These are phyloP conservation scores for Drosophila mulleri DNA, from an alignment of 2,888 invertebrate species.

Conservation along the genomic window DNA sequence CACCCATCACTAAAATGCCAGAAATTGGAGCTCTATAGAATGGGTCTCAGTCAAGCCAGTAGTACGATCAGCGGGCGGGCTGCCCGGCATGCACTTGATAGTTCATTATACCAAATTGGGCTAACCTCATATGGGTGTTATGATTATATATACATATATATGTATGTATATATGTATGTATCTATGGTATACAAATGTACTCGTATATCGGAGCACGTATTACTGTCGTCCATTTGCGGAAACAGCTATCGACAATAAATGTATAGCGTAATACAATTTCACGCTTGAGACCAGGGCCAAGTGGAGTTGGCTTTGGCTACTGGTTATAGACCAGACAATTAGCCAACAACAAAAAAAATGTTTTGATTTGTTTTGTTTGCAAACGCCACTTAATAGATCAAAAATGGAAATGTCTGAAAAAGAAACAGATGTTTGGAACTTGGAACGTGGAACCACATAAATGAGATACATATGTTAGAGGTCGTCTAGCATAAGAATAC, in stretches of 20 bases:
- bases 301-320: slow-evolving; percentile 45
- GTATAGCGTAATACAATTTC: slow-evolving; percentile 62
- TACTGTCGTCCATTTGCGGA: slow-evolving; percentile 52
- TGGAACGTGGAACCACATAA: slow-evolving; percentile 8
- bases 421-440: slow-evolving; percentile 18
- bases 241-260: slow-evolving; percentile 52
- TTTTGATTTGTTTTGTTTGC: slow-evolving; percentile 62
- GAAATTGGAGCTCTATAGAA: slow-evolving; percentile 17
- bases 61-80: slow-evolving; percentile 20
- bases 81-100: slow-evolving; percentile 50
- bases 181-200: background rate
- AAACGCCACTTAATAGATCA: slow-evolving; percentile 53
- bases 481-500: slow-evolving; percentile 47
- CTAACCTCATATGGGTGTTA: slow-evolving; percentile 62
- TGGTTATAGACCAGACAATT: slow-evolving; percentile 56
- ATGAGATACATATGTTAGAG: slow-evolving; percentile 40
- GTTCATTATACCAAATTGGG: slow-evolving; percentile 60
- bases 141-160: slow-evolving; percentile 2
- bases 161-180: background rate
- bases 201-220: slow-evolving; percentile 55
- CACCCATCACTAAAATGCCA: slow-evolving; percentile 19
- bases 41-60: slow-evolving; percentile 5
- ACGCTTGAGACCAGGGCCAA: slow-evolving; percentile 62
- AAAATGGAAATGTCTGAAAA: slow-evolving; percentile 36
- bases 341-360: slow-evolving; percentile 44